Evolutionary conservation across 2,888 invertebrate species (phyloP).

Genomic region (Macrosoma leucophasiata): DNA sequence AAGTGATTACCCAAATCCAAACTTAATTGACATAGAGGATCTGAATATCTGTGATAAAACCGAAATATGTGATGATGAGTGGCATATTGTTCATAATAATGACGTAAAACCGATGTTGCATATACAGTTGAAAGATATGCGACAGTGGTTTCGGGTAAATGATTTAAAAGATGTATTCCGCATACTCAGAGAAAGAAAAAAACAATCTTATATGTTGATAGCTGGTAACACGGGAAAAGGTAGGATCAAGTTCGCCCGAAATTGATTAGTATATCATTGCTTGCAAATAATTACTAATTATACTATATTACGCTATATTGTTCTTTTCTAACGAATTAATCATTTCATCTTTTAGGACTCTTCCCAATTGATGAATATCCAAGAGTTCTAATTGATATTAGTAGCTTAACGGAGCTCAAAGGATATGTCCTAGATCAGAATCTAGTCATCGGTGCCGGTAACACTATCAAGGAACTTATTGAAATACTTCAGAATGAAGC

Average conservation of each 20-base stretch:
- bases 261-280: too few species aligned
- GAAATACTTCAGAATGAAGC: constrained; percentile 51
- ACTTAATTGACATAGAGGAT: constrained; percentile 43
- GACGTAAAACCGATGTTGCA: constrained; percentile 28
- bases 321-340: background rate
- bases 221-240: constrained; percentile 84
- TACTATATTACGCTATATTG: constrained; percentile 8
- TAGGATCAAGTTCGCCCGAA: too few species aligned
- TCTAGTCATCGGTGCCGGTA: constrained; percentile 73
- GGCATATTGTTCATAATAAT: constrained; percentile 39
- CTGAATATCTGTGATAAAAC: constrained; percentile 29
- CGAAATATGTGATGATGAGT: constrained; percentile 34
- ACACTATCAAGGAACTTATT: constrained; percentile 70
- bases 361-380: constrained; percentile 51
- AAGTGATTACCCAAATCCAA: constrained; percentile 46
- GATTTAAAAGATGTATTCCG: constrained; percentile 62
- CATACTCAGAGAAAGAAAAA: constrained; percentile 41
- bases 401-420: constrained; percentile 72
- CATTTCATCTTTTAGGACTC: constrained; percentile 72
- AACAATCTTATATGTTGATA: constrained; percentile 73
- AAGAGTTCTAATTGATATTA: constrained; percentile 78
- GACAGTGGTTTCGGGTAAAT: constrained; percentile 69
- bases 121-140: constrained; percentile 40
- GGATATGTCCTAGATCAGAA: constrained; percentile 45
- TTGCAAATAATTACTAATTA: background rate